Evolutionary conservation across 2,113 vertebrate genomes (phyloP).

Genomic region (Cynocephalus volans): DNA sequence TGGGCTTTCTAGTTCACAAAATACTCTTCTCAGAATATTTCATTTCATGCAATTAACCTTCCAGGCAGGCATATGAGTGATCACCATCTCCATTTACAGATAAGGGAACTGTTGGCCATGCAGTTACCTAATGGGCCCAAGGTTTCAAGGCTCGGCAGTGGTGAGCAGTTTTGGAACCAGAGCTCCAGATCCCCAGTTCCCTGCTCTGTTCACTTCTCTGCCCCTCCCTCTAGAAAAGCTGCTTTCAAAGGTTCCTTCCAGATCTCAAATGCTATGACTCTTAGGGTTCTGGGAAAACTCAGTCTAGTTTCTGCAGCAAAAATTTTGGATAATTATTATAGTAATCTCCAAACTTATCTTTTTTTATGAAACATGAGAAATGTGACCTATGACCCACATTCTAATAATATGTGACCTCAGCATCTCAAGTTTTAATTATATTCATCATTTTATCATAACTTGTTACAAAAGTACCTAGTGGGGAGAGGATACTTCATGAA

Average conservation of each 20-base stretch:
- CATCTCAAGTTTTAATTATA: constrained; percentile 23
- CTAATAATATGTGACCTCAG: neutral
- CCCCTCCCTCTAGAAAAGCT: neutral
- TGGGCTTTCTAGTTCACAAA: neutral
- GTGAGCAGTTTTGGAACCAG: neutral
- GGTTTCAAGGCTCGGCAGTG: no score
- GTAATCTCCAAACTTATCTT: neutral
- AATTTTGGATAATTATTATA: neutral
- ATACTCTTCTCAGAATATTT: constrained; percentile 52
- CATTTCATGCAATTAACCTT: neutral
- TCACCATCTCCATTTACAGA: neutral
- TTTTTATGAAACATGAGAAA: constrained; percentile 49
- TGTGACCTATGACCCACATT: neutral
- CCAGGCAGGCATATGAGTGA: neutral
- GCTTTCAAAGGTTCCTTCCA: neutral
- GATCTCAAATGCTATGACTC: neutral
- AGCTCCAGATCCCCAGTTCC: neutral
- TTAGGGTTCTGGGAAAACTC: neutral
- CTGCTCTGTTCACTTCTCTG: neutral
- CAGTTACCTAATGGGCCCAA: neutral
- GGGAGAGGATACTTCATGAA: neutral
- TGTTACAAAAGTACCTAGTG: neutral
- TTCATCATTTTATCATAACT: neutral
- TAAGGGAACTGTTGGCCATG: neutral
- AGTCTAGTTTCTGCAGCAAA: neutral